Percentiles rank a stretch among this genome's conserved stretches.
Evolutionary conservation across 2,888 invertebrate species (phyloP).

Genomic region (Pyralis farinalis): DNA sequence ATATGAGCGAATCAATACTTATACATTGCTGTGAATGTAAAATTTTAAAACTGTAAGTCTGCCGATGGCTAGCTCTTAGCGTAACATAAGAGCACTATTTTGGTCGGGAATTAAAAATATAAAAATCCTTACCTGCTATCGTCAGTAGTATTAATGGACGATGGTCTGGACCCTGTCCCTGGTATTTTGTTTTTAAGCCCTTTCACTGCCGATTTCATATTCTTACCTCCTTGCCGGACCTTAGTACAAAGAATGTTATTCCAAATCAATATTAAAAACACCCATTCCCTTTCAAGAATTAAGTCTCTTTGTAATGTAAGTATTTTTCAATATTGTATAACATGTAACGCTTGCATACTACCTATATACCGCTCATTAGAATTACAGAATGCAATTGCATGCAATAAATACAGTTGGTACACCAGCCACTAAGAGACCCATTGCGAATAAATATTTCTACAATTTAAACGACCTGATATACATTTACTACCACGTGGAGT

Average conservation of each 20-base stretch:
- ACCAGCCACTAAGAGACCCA: slow-evolving; percentile 28
- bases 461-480: slow-evolving; percentile 34
- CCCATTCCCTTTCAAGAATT: too few species aligned
- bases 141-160: slow-evolving; percentile 66
- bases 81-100: too few species aligned
- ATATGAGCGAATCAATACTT: too few species aligned
- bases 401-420: slow-evolving; percentile 45
- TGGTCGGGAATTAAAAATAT: too few species aligned
- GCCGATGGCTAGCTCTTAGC: too few species aligned
- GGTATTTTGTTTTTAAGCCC: slow-evolving; percentile 70
- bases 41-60: too few species aligned
- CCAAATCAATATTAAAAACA: not conserved
- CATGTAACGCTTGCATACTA: too few species aligned
- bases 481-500: slow-evolving; percentile 47
- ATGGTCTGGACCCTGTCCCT: slow-evolving; percentile 59
- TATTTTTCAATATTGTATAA: too few species aligned
- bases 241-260: slow-evolving; percentile 19
- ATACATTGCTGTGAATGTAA: too few species aligned
- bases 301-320: too few species aligned
- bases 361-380: not conserved
- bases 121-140: slow-evolving; percentile 58
- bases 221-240: slow-evolving; percentile 73
- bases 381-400: slow-evolving; percentile 37
- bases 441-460: slow-evolving; percentile 34
- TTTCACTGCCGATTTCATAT: slow-evolving; percentile 66